Conservation (phyloP, 2,113 vertebrate species). For the Paramormyrops kingsleyae region DNA sequence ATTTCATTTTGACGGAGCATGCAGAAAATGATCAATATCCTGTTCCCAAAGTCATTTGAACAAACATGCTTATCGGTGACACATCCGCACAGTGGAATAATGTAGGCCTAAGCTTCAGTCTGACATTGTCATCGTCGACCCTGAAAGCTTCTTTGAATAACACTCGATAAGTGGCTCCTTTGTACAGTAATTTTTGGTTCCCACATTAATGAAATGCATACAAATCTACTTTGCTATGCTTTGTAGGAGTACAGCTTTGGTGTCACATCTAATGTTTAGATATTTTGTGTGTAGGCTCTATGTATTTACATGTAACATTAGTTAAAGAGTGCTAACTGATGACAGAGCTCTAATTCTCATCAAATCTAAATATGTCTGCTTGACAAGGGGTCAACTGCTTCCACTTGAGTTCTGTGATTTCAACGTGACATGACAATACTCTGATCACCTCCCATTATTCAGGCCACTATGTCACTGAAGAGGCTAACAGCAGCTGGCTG, state of each 20-base stretch:
- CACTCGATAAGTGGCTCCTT: background rate
- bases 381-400: conserved; percentile 28
- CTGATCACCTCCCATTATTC: background rate
- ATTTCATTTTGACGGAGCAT: background rate
- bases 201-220: background rate
- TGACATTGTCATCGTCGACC: background rate
- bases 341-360: background rate
- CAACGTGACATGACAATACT: background rate
- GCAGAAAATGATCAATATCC: conserved; percentile 5
- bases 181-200: background rate
- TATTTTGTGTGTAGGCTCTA: background rate
- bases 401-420: background rate
- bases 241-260: background rate
- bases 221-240: background rate
- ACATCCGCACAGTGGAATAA: background rate
- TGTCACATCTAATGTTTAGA: background rate
- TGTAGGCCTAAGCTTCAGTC: background rate
- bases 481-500: background rate
- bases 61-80: background rate
- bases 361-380: background rate
- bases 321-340: background rate
- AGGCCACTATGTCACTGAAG: background rate
- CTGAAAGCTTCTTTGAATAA: background rate
- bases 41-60: background rate
- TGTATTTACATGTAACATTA: background rate